Evolutionary conservation across 2,888 invertebrate species (phyloP).

Genomic region (Trissolcus japonicus): DNA sequence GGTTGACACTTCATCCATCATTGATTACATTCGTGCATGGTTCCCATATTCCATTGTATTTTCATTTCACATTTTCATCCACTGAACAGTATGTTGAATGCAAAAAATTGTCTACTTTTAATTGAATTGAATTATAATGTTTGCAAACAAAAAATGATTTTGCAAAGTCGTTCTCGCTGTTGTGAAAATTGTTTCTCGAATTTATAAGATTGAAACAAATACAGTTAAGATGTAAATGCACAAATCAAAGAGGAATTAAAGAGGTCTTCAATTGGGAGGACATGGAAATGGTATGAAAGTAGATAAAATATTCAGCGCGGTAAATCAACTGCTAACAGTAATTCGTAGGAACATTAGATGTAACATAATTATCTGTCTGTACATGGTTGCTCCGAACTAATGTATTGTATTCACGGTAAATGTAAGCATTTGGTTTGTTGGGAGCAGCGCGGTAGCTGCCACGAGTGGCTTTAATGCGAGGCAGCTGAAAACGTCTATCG

Average conservation of each 20-base stretch:
- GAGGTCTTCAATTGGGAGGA: not conserved
- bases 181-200: not conserved
- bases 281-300: not conserved
- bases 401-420: slow-evolving; percentile 34
- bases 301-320: slow-evolving; percentile 1
- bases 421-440: slow-evolving; percentile 28
- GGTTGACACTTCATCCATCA: slow-evolving; percentile 12
- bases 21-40: not conserved
- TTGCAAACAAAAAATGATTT: not conserved
- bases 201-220: too few relatives aligned
- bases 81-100: not conserved
- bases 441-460: slow-evolving; percentile 36
- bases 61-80: not conserved
- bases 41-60: not conserved
- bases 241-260: not conserved
- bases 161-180: not conserved
- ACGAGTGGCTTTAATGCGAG: slow-evolving; percentile 31
- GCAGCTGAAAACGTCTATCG: slow-evolving; percentile 43
- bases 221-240: too few relatives aligned
- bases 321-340: slow-evolving; percentile 31
- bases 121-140: too few relatives aligned
- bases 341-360: slow-evolving; percentile 28
- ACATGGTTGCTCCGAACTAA: slow-evolving; percentile 13
- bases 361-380: slow-evolving; percentile 38
- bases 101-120: not conserved